Evolutionary conservation across 2,797 vertebrate species (phyloP).

Genomic region (Sebastes vulpes): DNA sequence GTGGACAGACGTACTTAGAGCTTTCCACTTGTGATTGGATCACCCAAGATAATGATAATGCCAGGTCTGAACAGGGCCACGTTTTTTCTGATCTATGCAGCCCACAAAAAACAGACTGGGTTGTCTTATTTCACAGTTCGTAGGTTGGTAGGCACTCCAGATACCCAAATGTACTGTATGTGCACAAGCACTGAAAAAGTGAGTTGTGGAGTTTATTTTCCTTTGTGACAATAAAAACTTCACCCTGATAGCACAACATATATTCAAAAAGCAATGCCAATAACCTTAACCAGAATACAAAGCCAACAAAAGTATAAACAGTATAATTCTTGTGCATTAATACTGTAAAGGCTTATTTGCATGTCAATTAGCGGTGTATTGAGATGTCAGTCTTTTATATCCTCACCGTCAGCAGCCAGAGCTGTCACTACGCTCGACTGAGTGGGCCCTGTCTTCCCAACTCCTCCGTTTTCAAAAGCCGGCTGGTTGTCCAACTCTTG

Average conservation of each 20-base stretch:
- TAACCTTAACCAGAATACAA: neutral
- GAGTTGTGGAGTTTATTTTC: neutral
- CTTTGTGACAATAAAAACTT: neutral
- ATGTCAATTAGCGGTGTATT: conserved; percentile 13
- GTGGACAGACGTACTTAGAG: too few relatives aligned
- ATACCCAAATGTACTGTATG: neutral
- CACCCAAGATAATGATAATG: too few relatives aligned
- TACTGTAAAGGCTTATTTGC: neutral
- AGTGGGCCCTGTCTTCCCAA: conserved; percentile 91
- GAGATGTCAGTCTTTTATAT: conserved; percentile 31
- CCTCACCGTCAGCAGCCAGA: conserved; percentile 94
- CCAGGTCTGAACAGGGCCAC: too few relatives aligned
- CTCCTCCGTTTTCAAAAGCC: conserved; percentile 95
- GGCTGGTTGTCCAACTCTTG: conserved; percentile 95
- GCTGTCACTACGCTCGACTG: conserved; percentile 92
- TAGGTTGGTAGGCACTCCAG: neutral
- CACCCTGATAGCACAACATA: neutral
- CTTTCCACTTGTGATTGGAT: too few relatives aligned
- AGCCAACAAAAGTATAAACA: conserved; percentile 14
- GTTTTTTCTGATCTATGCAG: neutral
- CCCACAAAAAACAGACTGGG: neutral
- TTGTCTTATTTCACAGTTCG: neutral
- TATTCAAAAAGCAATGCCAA: neutral
- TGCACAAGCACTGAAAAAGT: too few relatives aligned
- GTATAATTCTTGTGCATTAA: neutral